Evolutionary conservation across 1,140 invertebrate genomes (phyloP), one percentile per base, ranked within the genome.

Genomic region (Saccostrea glomerata): DNA sequence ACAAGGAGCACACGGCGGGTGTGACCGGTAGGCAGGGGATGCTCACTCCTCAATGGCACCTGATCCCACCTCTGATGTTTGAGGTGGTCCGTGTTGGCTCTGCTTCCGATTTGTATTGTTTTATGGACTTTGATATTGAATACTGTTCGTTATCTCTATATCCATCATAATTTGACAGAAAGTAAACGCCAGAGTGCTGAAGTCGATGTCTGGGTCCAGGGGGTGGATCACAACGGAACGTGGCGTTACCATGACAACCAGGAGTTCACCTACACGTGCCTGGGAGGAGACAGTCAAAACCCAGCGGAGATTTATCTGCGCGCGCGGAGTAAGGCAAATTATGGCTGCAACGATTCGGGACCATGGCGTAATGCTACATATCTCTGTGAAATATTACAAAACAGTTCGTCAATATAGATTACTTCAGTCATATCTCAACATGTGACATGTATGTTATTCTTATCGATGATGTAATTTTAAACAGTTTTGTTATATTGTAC

Each of bases 161-260:
- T 36, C 0, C 15, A 40, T 73, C 15, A 36, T 36, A 13, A 13
- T 77, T 11, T 15, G 15, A 6, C 15, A 77, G 70, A 77, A 36
- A 25, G 30, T 36, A 36, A 77, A 77, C 70, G 70, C 4, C 23
- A 25, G 11, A 15, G 23, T 25, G 2, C 12, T 12, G 70, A 77
- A 30, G 70, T 77, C 2, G 70, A 77, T 2, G 70, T 77, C 4
- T 77, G 70, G 70, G 70, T 77, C 70, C 70, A 77, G 30, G 70
- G 70, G 9, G 25, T 77, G 13, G 25, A 77, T 17, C 23, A 17
- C 25, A 77, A 77, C 25, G 25, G 23, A 5, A 77, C 70, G 11
- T 77, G 70, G 70, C 30, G 70, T 15, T 77, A 77, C 25, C 70
- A 77, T 17, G 70, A 77, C 9, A 15, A 13, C 23, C 15, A 23